Percentiles rank a stretch among this genome's conserved stretches.
Conservation (phyloP, 2,888 invertebrate species). For the Mylabris sibirica region DNA sequence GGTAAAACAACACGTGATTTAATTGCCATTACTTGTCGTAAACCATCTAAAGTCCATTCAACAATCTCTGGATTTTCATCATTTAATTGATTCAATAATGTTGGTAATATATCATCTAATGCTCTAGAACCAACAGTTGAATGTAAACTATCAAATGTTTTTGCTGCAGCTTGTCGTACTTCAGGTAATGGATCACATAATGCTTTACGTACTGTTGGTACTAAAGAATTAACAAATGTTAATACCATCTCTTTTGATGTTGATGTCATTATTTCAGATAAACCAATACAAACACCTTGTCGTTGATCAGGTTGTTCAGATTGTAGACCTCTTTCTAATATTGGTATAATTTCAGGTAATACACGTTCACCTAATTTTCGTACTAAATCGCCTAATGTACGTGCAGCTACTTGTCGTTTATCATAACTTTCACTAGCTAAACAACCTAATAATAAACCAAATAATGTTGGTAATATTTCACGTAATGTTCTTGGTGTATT, state of each 20-base stretch:
- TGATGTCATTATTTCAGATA: slow-evolving; percentile 97
- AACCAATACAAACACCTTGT: slow-evolving; percentile 97
- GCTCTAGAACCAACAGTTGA: slow-evolving; percentile 92
- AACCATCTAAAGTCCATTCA: slow-evolving; percentile 92
- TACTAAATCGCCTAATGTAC: slow-evolving; percentile 96
- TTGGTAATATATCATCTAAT: slow-evolving; percentile 94
- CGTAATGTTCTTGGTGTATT: slow-evolving; percentile 96
- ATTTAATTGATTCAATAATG: slow-evolving; percentile 83
- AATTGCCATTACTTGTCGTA: slow-evolving; percentile 96
- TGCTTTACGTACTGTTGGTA: slow-evolving; percentile 94
- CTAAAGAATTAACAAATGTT: slow-evolving; percentile 85
- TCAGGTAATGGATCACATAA: slow-evolving; percentile 92
- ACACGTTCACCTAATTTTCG: slow-evolving; percentile 97
- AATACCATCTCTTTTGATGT: slow-evolving; percentile 95
- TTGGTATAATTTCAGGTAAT: slow-evolving; percentile 97
- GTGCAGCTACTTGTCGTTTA: slow-evolving; percentile 93
- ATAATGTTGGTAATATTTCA: slow-evolving; percentile 95
- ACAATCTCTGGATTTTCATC: slow-evolving; percentile 81
- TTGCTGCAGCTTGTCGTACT: slow-evolving; percentile 93
- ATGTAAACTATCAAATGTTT: slow-evolving; percentile 96
- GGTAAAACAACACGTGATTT: slow-evolving; percentile 96
- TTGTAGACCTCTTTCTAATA: slow-evolving; percentile 90
- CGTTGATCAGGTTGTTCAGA: slow-evolving; percentile 93
- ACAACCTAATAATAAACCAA: slow-evolving; percentile 87
- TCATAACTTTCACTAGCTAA: slow-evolving; percentile 96